A percentile compares a stretch with the other conserved stretches of the same genome.
These are phyloP conservation scores for Labroides dimidiatus DNA, from an alignment of 2,797 vertebrate genomes.

Conservation along the genomic window DNA sequence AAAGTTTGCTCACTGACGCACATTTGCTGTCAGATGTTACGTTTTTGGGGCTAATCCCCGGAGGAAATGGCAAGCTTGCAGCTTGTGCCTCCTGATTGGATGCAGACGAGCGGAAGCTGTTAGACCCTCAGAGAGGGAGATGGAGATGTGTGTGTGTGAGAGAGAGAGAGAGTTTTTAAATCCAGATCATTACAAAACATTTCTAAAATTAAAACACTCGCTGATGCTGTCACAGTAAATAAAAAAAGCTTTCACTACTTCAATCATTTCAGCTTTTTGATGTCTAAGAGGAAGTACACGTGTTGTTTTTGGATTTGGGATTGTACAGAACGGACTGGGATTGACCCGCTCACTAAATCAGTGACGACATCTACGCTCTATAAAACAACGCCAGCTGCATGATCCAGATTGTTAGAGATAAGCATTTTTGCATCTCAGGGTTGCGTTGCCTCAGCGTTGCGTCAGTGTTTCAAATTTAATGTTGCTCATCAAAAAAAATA, in stretches of 20 bases:
- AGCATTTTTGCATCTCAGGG: slow-evolving; percentile 71
- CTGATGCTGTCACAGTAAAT: not conserved
- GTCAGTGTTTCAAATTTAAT: slow-evolving; percentile 76
- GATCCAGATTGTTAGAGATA: slow-evolving; percentile 70
- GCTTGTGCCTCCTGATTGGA: slow-evolving; percentile 60
- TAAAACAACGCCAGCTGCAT: slow-evolving; percentile 25
- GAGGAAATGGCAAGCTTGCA: slow-evolving; percentile 59
- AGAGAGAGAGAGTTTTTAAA: no score
- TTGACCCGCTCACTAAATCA: slow-evolving; percentile 36
- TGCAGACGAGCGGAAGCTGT: slow-evolving; percentile 51
- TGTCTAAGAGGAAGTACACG: slow-evolving; percentile 18
- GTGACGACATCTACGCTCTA: slow-evolving; percentile 25
- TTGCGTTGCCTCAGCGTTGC: slow-evolving; percentile 71
- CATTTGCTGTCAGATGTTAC: slow-evolving; percentile 34
- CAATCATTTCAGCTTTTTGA: slow-evolving; percentile 5
- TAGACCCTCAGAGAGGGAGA: slow-evolving; percentile 18
- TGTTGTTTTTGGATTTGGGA: slow-evolving; percentile 22
- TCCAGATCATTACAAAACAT: slow-evolving; percentile 30
- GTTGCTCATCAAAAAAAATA: slow-evolving; percentile 75
- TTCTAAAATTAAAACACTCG: slow-evolving; percentile 53
- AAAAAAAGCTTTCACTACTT: slow-evolving; percentile 10
- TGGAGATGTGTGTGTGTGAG: not conserved
- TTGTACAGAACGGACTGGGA: slow-evolving; percentile 33
- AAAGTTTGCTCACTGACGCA: slow-evolving; percentile 28
- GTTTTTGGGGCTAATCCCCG: slow-evolving; percentile 53